Conservation (phyloP, 2,113 vertebrate genomes). For the Upupa epops region DNA sequence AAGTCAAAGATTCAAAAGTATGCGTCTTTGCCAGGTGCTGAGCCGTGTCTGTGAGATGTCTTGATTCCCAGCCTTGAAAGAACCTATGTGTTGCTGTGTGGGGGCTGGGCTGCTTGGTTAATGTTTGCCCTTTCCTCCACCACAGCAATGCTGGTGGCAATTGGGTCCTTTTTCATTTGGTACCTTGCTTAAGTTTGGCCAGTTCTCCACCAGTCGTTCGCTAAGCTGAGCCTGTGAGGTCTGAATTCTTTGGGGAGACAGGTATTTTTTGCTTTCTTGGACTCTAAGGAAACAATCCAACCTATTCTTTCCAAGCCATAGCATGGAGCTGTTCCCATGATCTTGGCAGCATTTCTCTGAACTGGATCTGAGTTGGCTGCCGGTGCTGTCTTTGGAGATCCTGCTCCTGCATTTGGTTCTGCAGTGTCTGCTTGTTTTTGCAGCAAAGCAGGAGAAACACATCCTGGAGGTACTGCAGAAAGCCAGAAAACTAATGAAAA, state of each 20-base stretch:
- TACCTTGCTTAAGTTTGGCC: not conserved
- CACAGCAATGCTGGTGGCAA: not conserved
- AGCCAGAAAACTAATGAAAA: constrained; percentile 15
- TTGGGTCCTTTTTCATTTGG: not conserved
- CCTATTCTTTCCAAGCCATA: not conserved
- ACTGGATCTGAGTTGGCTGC: not conserved
- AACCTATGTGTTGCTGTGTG: fast-evolving
- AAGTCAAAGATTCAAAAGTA: not conserved
- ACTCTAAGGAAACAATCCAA: not conserved
- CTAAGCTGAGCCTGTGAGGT: not conserved
- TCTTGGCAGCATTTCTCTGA: not conserved
- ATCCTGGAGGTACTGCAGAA: not conserved
- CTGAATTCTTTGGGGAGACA: not conserved
- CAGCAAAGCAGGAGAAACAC: not conserved
- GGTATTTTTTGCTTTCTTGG: not conserved
- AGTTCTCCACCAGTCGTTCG: not conserved
- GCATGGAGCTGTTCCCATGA: not conserved
- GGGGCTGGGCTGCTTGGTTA: not conserved
- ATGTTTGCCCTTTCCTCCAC: not conserved
- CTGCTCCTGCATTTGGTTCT: not conserved
- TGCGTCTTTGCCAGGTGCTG: fast-evolving
- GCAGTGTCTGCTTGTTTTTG: not conserved
- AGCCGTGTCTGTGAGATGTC: not conserved
- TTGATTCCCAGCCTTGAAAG: not conserved
- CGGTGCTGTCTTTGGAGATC: not conserved